Conservation (phyloP, 2,797 vertebrate genomes). For the Pipistrellus kuhlii region DNA sequence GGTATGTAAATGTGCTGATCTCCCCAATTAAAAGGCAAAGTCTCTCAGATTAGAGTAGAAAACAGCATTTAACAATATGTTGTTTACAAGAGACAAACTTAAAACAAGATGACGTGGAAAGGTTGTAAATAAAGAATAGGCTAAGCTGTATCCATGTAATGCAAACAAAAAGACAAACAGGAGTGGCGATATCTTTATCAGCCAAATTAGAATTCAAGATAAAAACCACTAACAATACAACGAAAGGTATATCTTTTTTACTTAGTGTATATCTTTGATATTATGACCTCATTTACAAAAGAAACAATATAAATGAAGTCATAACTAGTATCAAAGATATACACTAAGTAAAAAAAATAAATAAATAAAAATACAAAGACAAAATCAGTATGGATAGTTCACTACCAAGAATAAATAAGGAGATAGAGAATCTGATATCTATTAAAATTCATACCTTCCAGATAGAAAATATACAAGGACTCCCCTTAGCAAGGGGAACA, state of each 20-base stretch:
- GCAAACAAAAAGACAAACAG: constrained; percentile 67
- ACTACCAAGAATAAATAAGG: constrained; percentile 13
- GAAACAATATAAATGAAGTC: constrained; percentile 5
- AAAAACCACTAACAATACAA: constrained; percentile 51
- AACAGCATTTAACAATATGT: constrained; percentile 81
- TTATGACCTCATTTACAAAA: neutral
- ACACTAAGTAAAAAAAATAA: neutral
- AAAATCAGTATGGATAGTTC: neutral
- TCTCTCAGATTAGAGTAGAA: constrained; percentile 74
- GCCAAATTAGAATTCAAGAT: constrained; percentile 58
- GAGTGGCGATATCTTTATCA: constrained; percentile 48
- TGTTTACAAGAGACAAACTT: constrained; percentile 79
- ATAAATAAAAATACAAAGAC: constrained; percentile 10
- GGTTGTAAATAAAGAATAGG: constrained; percentile 79
- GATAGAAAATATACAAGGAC: neutral
- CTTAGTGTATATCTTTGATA: too few species aligned
- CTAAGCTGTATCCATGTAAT: constrained; percentile 60
- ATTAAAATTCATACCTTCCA: constrained; percentile 47
- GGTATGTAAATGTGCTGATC: constrained; percentile 77
- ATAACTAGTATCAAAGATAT: neutral
- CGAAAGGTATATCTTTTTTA: neutral
- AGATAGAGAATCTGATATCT: neutral
- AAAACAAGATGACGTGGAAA: constrained; percentile 79
- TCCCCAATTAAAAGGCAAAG: constrained; percentile 83
- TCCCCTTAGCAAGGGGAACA: neutral